Evolutionary conservation across 2,113 vertebrate genomes (phyloP), one percentile per base, ranked within the genome.

Genomic region (Greenwoodochromis staneri): DNA sequence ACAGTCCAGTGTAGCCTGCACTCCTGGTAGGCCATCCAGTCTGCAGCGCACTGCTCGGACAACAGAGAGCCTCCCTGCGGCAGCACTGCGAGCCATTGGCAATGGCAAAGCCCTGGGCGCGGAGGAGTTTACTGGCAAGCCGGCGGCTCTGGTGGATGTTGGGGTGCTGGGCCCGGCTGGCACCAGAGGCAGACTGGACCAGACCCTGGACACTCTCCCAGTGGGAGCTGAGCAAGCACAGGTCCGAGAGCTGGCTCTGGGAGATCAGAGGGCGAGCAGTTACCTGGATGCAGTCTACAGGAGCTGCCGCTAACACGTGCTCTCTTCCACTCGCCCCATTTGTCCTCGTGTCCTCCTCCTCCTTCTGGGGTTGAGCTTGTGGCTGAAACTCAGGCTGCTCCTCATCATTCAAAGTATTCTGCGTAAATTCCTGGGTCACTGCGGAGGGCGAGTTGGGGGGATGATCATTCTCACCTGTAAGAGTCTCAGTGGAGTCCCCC

Each of bases 181-280:
- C 84, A 1, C 88, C 88, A 2, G 95, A 86, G 21, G 98, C 94
- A 0, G 97, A 99, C 81, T 97, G 97, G 61, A 98, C 97, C 95
- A 98, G 96, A 61, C 98, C 98, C 90, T 98, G 98, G 53, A 98
- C 97, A 73, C 98, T 98, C 90, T 98, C 98, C 98, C 98, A 99
- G 90, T 97, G 98, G 51, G 97, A 97, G 14, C 96, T 97, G 38
- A 99, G 94, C 86, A 99, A 95, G 29, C 97, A 97, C 87, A 98
- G 97, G 66, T 98, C 98, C 0, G 97, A 96, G 84, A 97, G 96
- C 89, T 97, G 98, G 94, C 97, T 98, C 94, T 98, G 98, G 83
- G 97, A 97, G 87, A 97, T 94, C 19, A 96, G 94, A 9, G 97
- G 97, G 19, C 93, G 96, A 17, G 95, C 94, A 57, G 92, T 90